Percentiles rank a stretch among this genome's conserved stretches.
These are phyloP conservation scores for Neogale vison DNA, from an alignment of 2,113 vertebrate genomes.

Conservation along the genomic window DNA sequence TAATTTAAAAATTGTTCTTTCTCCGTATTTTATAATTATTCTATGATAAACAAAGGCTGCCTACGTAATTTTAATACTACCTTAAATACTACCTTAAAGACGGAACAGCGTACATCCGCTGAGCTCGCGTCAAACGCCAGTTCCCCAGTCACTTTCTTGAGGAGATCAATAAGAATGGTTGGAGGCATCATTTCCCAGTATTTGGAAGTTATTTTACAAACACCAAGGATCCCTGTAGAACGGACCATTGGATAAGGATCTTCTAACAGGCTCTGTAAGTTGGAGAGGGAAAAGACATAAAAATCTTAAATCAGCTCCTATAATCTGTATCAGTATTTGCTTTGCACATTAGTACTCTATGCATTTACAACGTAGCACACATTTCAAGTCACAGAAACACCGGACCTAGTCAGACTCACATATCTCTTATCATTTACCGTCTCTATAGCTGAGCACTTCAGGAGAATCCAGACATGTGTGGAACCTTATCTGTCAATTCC, in stretches of 20 bases:
- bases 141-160: slow-evolving; percentile 90
- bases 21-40: not conserved
- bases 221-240: slow-evolving; percentile 91
- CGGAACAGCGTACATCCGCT: slow-evolving; percentile 93
- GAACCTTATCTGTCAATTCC: rapidly evolving
- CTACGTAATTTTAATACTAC: not conserved
- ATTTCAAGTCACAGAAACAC: not conserved
- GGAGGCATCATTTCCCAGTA: slow-evolving; percentile 97
- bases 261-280: slow-evolving; percentile 90
- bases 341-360: not conserved
- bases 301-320: not conserved
- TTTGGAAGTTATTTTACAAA: slow-evolving; percentile 91
- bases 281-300: not conserved
- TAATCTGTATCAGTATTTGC: not conserved
- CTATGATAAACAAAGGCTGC: not conserved
- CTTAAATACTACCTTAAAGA: slow-evolving; percentile 92
- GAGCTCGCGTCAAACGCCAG: slow-evolving; percentile 90
- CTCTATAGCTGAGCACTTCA: too few relatives aligned
- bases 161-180: slow-evolving; percentile 89
- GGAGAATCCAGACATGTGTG: rapidly evolving
- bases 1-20: not conserved
- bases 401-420: not conserved
- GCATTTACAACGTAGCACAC: not conserved
- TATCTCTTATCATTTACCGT: rapidly evolving
- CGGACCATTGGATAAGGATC: slow-evolving; percentile 93